phyloP scores from a whole-genome alignment of 2,888 invertebrate species.

The Hypsopygia costalis region DNA sequence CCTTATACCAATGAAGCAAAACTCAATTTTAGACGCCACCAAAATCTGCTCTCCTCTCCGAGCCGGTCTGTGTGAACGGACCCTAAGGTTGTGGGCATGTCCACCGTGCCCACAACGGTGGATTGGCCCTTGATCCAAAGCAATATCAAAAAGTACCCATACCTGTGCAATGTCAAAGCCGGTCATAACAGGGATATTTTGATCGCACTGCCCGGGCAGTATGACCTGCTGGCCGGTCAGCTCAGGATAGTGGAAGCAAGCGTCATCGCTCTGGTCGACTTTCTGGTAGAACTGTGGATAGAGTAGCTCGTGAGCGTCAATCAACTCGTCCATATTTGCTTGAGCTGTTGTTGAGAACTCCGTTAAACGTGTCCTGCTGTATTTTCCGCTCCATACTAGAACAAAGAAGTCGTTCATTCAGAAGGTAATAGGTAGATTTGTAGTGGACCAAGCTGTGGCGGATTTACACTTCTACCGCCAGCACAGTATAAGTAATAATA shows the following conservation, averaged over 20 bases:
- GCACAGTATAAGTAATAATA: too few relatives aligned
- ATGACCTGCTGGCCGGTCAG: slow-evolving; percentile 38
- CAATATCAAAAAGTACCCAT: slow-evolving; percentile 7
- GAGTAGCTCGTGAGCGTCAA: slow-evolving; percentile 38
- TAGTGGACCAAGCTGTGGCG: too few relatives aligned
- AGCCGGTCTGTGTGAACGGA: too few relatives aligned
- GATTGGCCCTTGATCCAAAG: too few relatives aligned
- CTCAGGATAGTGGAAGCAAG: slow-evolving; percentile 64
- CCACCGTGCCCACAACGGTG: too few relatives aligned
- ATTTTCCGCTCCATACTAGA: slow-evolving; percentile 66
- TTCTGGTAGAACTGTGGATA: slow-evolving; percentile 38
- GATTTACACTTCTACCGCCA: too few relatives aligned
- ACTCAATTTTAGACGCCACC: too few relatives aligned
- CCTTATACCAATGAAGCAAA: too few relatives aligned
- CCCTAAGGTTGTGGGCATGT: too few relatives aligned
- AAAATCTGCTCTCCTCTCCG: too few relatives aligned
- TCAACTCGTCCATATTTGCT: slow-evolving; percentile 30
- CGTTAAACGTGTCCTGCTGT: slow-evolving; percentile 44
- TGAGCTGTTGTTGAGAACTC: slow-evolving; percentile 28
- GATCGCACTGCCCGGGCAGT: slow-evolving; percentile 61
- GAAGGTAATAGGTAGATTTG: too few relatives aligned
- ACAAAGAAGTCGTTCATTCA: slow-evolving; percentile 10
- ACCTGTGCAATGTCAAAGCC: slow-evolving; percentile 45
- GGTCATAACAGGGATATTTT: slow-evolving; percentile 39
- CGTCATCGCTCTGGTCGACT: slow-evolving; percentile 41